Evolutionary conservation across 1,140 invertebrate species (phyloP).

Genomic region (Euwallacea similis): DNA sequence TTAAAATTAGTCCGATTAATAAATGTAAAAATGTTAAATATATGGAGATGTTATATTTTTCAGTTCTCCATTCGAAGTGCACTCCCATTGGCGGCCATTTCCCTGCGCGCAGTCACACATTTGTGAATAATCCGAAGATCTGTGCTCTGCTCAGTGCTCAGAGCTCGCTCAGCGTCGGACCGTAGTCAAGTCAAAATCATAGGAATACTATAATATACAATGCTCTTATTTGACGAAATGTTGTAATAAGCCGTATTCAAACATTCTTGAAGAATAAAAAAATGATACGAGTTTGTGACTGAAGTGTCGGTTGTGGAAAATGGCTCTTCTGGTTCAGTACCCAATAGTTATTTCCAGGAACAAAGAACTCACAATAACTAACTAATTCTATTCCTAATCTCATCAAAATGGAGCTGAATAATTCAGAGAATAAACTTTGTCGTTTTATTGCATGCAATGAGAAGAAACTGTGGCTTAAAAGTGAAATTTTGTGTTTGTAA

Average conservation of each 20-base stretch:
- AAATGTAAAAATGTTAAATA: no score
- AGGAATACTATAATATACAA: conserved; percentile 23
- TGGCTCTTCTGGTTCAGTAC: conserved; percentile 15
- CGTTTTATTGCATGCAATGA: conserved; percentile 24
- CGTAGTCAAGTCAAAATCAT: conserved; percentile 42
- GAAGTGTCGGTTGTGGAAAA: conserved; percentile 23
- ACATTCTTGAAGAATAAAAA: conserved; percentile 36
- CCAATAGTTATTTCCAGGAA: conserved; percentile 29
- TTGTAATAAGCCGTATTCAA: conserved; percentile 31
- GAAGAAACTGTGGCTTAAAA: neutral
- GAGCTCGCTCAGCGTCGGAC: conserved; percentile 5
- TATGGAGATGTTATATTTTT: no score
- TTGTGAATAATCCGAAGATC: neutral
- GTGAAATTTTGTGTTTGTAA: neutral
- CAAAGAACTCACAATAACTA: conserved; percentile 40
- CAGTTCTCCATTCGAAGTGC: no score
- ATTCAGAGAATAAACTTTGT: conserved; percentile 29
- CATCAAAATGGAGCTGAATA: conserved; percentile 47
- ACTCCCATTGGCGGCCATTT: neutral
- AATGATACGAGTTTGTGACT: conserved; percentile 39
- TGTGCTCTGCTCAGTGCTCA: neutral
- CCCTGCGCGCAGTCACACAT: neutral
- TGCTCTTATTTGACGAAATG: conserved; percentile 43
- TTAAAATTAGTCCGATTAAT: no score
- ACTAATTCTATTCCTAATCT: conserved; percentile 33